Conservation (phyloP, 2,113 vertebrate genomes). For the Datnioides undecimradiatus region DNA sequence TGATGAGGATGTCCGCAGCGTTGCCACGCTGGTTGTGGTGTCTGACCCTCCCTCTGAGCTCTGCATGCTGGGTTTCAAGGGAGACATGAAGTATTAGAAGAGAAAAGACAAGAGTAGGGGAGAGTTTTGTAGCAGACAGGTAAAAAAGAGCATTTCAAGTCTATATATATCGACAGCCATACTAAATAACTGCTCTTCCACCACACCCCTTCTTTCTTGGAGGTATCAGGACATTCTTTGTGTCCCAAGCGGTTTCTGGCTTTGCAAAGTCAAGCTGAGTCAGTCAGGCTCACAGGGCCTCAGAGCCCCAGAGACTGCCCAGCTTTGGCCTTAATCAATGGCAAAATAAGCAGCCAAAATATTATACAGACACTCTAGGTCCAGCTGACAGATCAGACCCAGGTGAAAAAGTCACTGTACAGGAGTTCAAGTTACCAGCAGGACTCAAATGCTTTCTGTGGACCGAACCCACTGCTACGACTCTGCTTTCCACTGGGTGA, state of each 20-base stretch:
- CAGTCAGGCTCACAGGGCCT: slow-evolving; percentile 41
- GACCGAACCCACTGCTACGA: slow-evolving; percentile 42
- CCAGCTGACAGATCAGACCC: slow-evolving; percentile 29
- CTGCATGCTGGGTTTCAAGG: slow-evolving; percentile 90
- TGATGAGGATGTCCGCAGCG: slow-evolving; percentile 88
- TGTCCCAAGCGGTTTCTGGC: slow-evolving; percentile 34
- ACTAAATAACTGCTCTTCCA: slow-evolving; percentile 35
- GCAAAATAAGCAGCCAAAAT: slow-evolving; percentile 55
- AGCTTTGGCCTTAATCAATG: slow-evolving; percentile 63
- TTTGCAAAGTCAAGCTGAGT: slow-evolving; percentile 62
- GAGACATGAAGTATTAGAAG: slow-evolving; percentile 16
- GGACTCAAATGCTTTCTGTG: slow-evolving; percentile 32
- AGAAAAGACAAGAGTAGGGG: slow-evolving; percentile 5
- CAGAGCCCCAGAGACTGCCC: slow-evolving; percentile 37
- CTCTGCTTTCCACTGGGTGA: slow-evolving; percentile 58
- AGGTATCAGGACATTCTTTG: slow-evolving; percentile 42
- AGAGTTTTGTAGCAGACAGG: not conserved
- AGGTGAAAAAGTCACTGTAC: slow-evolving; percentile 51
- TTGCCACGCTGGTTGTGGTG: slow-evolving; percentile 86
- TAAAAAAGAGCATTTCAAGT: slow-evolving; percentile 8
- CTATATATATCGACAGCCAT: slow-evolving; percentile 24
- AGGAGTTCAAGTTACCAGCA: slow-evolving; percentile 59
- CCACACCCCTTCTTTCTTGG: slow-evolving; percentile 21
- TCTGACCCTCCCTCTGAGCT: slow-evolving; percentile 91
- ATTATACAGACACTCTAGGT: slow-evolving; percentile 39